Percentiles rank a stretch among this genome's conserved stretches.
These are phyloP conservation scores for Ictidomys tridecemlineatus DNA, from an alignment of 2,113 vertebrate species.

Conservation along the genomic window DNA sequence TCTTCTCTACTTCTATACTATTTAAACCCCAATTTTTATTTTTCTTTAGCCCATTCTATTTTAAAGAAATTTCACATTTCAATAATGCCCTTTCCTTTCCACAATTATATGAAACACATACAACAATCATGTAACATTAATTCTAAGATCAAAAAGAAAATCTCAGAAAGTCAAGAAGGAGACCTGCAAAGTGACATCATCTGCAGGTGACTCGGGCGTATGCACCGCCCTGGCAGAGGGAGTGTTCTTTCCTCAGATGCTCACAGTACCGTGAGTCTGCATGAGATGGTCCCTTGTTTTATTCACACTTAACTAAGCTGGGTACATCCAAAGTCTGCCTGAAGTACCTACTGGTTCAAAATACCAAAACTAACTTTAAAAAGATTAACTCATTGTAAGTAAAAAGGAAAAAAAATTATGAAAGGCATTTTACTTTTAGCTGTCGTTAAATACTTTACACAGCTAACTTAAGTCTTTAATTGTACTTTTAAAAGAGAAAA, in stretches of 20 bases:
- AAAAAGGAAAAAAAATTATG: not conserved
- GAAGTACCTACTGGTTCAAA: not conserved
- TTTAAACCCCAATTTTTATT: not conserved
- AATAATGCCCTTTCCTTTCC: not conserved
- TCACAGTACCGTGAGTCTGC: not conserved
- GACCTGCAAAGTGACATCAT: not conserved
- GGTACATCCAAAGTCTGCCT: not conserved
- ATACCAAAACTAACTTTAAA: not conserved
- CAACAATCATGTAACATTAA: not conserved
- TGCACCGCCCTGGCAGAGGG: rapidly evolving
- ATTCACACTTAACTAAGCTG: not conserved
- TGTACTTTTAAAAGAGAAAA: not conserved
- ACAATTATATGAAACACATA: not conserved
- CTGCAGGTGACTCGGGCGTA: too few species aligned
- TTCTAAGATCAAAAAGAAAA: not conserved
- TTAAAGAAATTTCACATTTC: not conserved
- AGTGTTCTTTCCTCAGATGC: not conserved
- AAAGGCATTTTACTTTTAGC: slow-evolving; percentile 4
- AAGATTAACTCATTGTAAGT: not conserved
- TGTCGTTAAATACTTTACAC: not conserved
- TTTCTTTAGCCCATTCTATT: not conserved
- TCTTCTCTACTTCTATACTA: not conserved
- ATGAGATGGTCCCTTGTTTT: not conserved
- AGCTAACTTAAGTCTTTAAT: slow-evolving; percentile 12
- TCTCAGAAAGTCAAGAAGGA: not conserved